Percentiles rank a stretch among this genome's conserved stretches.
Evolutionary conservation across 2,797 vertebrate genomes (phyloP).

Genomic region (Melanogrammus aeglefinus): DNA sequence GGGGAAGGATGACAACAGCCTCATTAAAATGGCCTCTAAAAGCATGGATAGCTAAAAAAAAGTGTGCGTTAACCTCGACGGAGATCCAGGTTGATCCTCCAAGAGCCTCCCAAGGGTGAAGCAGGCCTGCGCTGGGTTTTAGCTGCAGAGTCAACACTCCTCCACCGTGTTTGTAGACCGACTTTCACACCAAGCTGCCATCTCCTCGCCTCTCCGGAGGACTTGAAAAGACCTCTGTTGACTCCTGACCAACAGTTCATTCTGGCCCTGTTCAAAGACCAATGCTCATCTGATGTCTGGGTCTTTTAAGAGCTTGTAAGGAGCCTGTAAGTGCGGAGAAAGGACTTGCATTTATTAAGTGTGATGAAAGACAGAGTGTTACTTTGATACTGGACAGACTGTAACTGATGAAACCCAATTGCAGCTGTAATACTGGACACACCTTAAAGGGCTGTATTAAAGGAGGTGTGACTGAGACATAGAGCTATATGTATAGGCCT

Average conservation of each 20-base stretch:
- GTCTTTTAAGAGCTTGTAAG: conserved; percentile 23
- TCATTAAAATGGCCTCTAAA: conserved; percentile 1
- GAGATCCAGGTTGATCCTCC: background rate
- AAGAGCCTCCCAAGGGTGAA: background rate
- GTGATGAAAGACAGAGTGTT: background rate
- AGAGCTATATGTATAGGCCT: background rate
- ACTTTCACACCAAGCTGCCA: background rate
- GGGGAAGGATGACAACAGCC: background rate
- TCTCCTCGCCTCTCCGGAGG: background rate
- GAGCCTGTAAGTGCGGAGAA: background rate
- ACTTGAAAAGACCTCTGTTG: conserved; percentile 5
- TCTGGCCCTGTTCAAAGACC: background rate
- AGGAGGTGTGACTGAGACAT: background rate
- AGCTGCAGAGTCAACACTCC: background rate
- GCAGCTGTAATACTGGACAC: too few species aligned
- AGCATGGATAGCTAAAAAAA: background rate
- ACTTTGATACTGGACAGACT: background rate
- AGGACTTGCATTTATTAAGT: background rate
- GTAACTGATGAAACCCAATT: background rate
- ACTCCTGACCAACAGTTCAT: background rate
- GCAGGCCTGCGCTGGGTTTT: background rate
- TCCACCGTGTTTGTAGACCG: background rate
- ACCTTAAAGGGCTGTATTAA: background rate
- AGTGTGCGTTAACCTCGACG: background rate
- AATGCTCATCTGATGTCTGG: conserved; percentile 24